Evolutionary conservation across 1,140 invertebrate species (phyloP), one percentile per base, ranked within the genome.

Genomic region (Eurosta solidaginis): DNA sequence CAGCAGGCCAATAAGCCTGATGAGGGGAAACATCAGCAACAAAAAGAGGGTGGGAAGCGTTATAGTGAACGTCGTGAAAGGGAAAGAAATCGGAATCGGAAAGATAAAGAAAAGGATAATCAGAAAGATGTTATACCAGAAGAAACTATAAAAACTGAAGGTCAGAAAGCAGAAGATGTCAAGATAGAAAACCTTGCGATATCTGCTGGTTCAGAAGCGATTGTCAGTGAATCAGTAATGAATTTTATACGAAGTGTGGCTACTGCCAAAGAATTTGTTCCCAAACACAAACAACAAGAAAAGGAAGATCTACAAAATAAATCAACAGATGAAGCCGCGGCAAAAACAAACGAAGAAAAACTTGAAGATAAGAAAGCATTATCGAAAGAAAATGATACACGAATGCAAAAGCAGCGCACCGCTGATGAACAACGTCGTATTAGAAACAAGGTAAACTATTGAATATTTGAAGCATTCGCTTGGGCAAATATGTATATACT

Each of bases 381-480:
- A 74, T 1, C 14, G 3, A 36, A 78, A 27, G 79, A 20, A 68
- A 77, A 3, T 17, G 59, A 52, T 29, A 82, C 54, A 75, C 14
- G 52, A 59, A 75, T 77, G 33, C 77, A 77, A 78, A 81, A 82
- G 79, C 76, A 79, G 82, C 36, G 59, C 7, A 33, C 80, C 50
- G 78, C 81, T 78, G 20, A 75, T 29, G 85, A 85, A 7, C 87
- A 89, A 68, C 82, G 86, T 49, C 85, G 89, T 40, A 90, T 90
- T 63, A 83, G 89, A 75, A 90, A 90, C 81, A 90, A 90, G 83
- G 89, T 87, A 78, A 54, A 14, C 20, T 10, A 17, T 47, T 27
- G 20, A 29, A 9, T 10, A 25, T 49, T 29, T 14, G 47, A n/a
- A n/a, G n/a, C n/a, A n/a, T n/a, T n/a, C n/a, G n/a, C n/a, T n/a